Evolutionary conservation across 2,113 vertebrate species (phyloP).

Genomic region (Picathartes gymnocephalus): DNA sequence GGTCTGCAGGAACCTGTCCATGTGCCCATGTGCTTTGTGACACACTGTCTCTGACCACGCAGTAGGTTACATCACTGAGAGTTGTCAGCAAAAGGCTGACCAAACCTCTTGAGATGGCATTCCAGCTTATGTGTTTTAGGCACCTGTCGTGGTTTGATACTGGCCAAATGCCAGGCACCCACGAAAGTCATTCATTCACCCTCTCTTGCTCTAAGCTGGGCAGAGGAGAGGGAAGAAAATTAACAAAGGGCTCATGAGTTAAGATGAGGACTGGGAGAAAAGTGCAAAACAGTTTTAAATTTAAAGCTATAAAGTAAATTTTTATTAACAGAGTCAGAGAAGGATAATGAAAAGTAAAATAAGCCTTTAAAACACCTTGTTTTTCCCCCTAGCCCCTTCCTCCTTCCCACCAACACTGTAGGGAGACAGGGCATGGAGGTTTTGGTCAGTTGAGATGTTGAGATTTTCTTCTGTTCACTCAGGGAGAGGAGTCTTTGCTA

Average conservation of each 20-base stretch:
- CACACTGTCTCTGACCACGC: not conserved
- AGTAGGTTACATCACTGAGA: not conserved
- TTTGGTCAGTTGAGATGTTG: not conserved
- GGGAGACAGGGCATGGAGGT: not conserved
- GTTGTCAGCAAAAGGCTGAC: not conserved
- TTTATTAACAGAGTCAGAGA: not conserved
- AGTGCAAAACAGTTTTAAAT: not conserved
- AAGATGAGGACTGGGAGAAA: not conserved
- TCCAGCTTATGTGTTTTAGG: not conserved
- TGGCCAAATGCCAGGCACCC: not conserved
- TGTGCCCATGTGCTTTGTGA: accelerated
- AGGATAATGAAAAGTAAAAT: not conserved
- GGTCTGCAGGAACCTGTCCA: not conserved
- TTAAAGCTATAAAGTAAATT: not conserved
- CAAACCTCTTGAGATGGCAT: not conserved
- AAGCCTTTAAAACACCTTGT: not conserved
- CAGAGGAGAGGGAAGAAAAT: not conserved
- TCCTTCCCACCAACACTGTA: accelerated
- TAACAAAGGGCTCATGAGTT: not conserved
- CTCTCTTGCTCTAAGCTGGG: not conserved
- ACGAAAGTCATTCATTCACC: not conserved
- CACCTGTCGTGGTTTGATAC: not conserved
- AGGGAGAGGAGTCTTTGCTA: not conserved
- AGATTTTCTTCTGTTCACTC: not conserved
- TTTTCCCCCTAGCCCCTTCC: not conserved